A percentile compares a stretch with the other conserved stretches of the same genome.
Conservation (phyloP, 2,888 invertebrate species). For the Noctua fimbriata region DNA sequence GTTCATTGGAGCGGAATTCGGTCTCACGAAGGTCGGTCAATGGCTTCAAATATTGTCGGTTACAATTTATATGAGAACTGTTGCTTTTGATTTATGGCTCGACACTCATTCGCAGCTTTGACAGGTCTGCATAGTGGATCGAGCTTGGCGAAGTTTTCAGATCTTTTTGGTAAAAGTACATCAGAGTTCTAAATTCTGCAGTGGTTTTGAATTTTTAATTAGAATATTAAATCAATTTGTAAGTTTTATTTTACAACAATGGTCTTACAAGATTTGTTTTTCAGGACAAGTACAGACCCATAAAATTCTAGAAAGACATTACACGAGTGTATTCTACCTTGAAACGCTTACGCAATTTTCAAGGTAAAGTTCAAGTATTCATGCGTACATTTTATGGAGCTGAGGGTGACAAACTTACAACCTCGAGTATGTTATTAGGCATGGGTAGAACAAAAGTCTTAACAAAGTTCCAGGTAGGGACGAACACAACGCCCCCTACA, state of each 20-base stretch:
- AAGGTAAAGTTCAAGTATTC: not conserved
- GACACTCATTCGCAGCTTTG: no score
- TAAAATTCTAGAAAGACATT: not conserved
- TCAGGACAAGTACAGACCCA: not conserved
- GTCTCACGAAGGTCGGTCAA: constrained; percentile 21
- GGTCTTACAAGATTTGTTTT: not conserved
- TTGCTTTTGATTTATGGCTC: constrained; percentile 25
- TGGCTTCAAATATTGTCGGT: constrained; percentile 18
- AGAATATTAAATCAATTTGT: not conserved
- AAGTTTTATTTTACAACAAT: not conserved
- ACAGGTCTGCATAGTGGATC: not conserved
- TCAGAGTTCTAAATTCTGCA: not conserved
- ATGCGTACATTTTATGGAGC: not conserved
- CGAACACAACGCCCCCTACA: constrained; percentile 7
- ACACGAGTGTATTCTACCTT: not conserved
- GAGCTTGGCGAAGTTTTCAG: not conserved
- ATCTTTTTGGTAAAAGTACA: not conserved
- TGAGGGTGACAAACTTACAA: constrained; percentile 7
- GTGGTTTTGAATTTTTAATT: no score
- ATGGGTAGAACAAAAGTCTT: not conserved
- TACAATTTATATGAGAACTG: not conserved
- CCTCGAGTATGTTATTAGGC: not conserved
- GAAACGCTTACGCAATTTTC: not conserved
- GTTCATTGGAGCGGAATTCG: constrained; percentile 28
- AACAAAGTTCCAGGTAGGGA: constrained; percentile 28